Base-by-base conservation (phyloP, 2,888 invertebrate genomes). In the Homarus gammarus region DNA sequence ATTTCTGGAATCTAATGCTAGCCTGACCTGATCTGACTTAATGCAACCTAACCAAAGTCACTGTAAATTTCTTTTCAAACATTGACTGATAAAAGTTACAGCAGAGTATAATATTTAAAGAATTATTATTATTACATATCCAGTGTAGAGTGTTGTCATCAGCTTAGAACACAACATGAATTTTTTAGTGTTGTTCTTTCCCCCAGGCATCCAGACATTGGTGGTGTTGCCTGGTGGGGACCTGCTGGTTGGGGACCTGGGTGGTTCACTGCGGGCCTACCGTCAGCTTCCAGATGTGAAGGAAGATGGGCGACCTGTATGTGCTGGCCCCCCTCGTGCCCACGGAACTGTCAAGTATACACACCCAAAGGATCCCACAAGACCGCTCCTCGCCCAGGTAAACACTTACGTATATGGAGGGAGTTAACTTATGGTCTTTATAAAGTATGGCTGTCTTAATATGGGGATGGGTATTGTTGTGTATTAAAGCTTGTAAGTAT, bases 311-410 rank as follows among this genome's bases (percentile, higher is more conserved):
- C 75, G 86, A 22, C 90, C 90, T 6, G 64, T 36, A n/a, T 83
- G 75, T 12, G 49, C 82, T 8, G 72, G 40, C 33, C 83, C 88
- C 2, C 83, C 84, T 0, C 81, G 91, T 36, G 91, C 89, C 64
- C 91, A 91, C 40, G 91, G 91, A 36, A 83, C 91, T 33, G 82
- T 91, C 33, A 91, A 90, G 33, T 83, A 89, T 64, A 89, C 89
- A 18, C 83, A 87, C 56, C 91, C 91, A 0, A 91, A 90, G 84
- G 91, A 91, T 51, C 91, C 91, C 36, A 87, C 84, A 12, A 72
- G 81, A 36, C 91, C 91, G 6, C 81, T 90, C n/a, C 87, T 91
- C 51, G 44, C 36, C 51, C 89, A 91, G 89, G 91, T 91, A 27
- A 36, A n/a, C n/a, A n/a, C n/a, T n/a, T n/a, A n/a, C n/a, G n/a